Conservation (phyloP, 1,140 invertebrate species). For the Charaxes varanes region DNA sequence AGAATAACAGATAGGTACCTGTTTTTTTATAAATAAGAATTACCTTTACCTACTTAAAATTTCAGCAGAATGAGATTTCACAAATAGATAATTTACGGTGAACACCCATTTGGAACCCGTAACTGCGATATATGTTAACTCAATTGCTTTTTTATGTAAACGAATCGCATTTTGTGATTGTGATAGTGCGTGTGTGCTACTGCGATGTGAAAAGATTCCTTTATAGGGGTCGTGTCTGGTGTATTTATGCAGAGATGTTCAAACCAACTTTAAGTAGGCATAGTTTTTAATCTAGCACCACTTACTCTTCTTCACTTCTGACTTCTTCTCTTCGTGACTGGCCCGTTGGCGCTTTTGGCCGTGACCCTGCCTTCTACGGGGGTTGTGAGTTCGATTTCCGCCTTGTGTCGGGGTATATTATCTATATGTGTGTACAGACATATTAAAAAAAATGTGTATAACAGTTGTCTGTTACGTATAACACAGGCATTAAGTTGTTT, state of each 20-base stretch:
- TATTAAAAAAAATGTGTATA: no score
- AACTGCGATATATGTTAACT: conserved; percentile 42
- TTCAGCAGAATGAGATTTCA: conserved; percentile 7
- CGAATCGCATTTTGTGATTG: conserved; percentile 24
- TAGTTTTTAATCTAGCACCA: no score
- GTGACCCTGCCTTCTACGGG: no score
- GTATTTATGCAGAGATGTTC: conserved; percentile 22
- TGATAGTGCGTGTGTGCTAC: conserved; percentile 20
- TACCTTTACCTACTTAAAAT: neutral
- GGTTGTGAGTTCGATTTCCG: no score
- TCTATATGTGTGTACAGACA: no score
- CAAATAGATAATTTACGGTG: conserved; percentile 35
- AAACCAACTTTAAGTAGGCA: neutral
- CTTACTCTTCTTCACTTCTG: no score
- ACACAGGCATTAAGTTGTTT: no score
- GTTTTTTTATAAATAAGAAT: neutral
- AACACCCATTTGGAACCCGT: conserved; percentile 25
- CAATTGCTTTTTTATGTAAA: conserved; percentile 60
- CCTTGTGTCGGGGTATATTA: no score
- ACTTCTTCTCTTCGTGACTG: no score
- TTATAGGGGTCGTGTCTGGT: conserved; percentile 4
- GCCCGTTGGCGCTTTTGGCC: no score
- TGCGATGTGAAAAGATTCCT: neutral
- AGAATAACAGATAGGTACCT: neutral
- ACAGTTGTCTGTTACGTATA: no score